Percentiles rank a stretch among this genome's conserved stretches.
These are phyloP conservation scores for Psephotus haematonotus DNA, from an alignment of 2,113 vertebrate species.

Conservation along the genomic window DNA sequence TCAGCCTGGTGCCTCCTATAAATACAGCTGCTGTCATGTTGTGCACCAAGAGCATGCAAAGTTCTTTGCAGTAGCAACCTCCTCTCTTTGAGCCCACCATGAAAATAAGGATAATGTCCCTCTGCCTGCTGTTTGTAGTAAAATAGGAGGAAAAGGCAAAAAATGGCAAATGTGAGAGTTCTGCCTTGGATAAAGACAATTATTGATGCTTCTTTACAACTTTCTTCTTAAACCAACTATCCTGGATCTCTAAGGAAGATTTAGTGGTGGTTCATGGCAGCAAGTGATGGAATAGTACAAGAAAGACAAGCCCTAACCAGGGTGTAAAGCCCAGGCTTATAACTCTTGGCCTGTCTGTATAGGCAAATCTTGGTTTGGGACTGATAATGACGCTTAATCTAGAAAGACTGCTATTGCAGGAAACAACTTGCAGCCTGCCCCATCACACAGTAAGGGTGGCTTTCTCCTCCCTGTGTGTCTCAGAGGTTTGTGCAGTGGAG, in stretches of 20 bases:
- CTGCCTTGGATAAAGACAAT: not conserved
- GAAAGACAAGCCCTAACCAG: not conserved
- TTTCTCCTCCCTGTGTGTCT: not conserved
- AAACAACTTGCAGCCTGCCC: not conserved
- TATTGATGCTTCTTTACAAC: not conserved
- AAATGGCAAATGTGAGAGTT: not conserved
- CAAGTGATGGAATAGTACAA: not conserved
- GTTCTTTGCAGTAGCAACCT: not conserved
- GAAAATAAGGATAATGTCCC: not conserved
- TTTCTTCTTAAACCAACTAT: not conserved
- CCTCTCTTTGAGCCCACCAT: not conserved
- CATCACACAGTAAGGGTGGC: fast-evolving
- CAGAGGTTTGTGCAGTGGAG: not conserved
- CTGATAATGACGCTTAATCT: fast-evolving
- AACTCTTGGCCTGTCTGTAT: not conserved
- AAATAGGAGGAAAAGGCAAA: not conserved
- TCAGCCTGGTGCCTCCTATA: not conserved
- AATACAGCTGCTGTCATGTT: not conserved
- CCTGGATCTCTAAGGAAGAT: not conserved
- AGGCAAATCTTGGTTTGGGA: fast-evolving
- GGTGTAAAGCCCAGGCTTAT: not conserved
- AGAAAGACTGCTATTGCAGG: not conserved
- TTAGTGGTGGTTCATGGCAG: not conserved
- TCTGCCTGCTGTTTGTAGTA: not conserved
- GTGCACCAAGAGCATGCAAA: not conserved